Base-by-base conservation (phyloP, 2,113 vertebrate species). In the Diglossa brunneiventris region DNA sequence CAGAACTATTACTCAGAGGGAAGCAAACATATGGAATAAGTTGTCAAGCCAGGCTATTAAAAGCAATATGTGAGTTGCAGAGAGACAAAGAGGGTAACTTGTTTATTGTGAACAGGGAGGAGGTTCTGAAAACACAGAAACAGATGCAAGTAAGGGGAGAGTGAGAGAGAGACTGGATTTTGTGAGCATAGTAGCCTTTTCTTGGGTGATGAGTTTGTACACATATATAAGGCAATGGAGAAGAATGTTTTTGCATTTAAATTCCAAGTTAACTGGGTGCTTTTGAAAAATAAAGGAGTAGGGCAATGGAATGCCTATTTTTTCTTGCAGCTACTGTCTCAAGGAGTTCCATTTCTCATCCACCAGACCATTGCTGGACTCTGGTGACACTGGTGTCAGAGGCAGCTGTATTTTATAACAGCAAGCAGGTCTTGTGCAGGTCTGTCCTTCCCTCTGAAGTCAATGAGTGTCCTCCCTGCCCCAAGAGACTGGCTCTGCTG, bases 11-110 rank as follows among this genome's bases (percentile, higher is more conserved):
- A 47, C 52, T 81, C 2, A 13, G 19, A 89, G 41, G 15, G 27
- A 97, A 97, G 37, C 44, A 93, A 95, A 93, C 83, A 91, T 90
- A 76, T 64, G 76, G 69, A 93, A 41, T 73, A 85, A 72, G 69
- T 75, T 94, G 77, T 58, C 46, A 22, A 83, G 17, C 75, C 75
- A 91, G 94, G 62, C 85, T 83, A 61, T 92, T 81, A 92, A 97
- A 87, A 50, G 33, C 59, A 92, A 2, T 89, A 27, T 42, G 49
- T 39, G 68, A 83, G 44, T 9, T 81, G 33, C 15, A 86, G 75
- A 80, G 28, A 92, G 53, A 84, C n/a, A 83, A 79, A 91, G 91
- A 83, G 49, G 24, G 14, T 66, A 22, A 63, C 1, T 16, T 53
- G 24, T 90, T 96, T 93, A 72, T 75, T 70, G 58, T 85, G 46